A percentile compares a stretch with the other conserved stretches of the same genome.
Conservation (phyloP, 1,140 invertebrate genomes). For the Cyphomyrmex costatus region DNA sequence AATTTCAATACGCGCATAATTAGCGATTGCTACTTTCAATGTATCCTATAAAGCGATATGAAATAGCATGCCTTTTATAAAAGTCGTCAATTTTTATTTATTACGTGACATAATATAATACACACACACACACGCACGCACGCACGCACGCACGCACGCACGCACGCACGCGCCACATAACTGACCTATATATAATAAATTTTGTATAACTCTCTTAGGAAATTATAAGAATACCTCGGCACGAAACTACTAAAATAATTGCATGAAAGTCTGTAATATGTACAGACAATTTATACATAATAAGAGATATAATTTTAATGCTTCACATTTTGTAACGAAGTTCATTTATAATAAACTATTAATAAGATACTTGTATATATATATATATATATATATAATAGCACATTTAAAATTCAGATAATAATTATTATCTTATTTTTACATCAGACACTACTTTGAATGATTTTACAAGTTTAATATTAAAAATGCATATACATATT, state of each 20-base stretch:
- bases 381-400: background rate
- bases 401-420: background rate
- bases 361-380: background rate
- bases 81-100: background rate
- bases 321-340: background rate
- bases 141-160: too few species aligned
- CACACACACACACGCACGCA: too few species aligned
- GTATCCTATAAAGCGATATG: background rate
- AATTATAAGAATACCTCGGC: background rate
- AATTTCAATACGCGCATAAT: slow-evolving; percentile 56
- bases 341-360: background rate
- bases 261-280: slow-evolving; percentile 1
- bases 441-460: slow-evolving; percentile 13
- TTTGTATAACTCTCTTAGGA: background rate
- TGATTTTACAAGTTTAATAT: background rate
- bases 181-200: background rate
- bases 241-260: background rate
- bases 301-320: background rate
- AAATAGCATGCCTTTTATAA: background rate
- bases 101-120: background rate
- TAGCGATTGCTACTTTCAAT: slow-evolving; percentile 25
- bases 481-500: background rate
- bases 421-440: background rate
- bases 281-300: background rate
- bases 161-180: background rate